Evolutionary conservation across 2,888 invertebrate genomes (phyloP).

Genomic region (Catocala nupta): DNA sequence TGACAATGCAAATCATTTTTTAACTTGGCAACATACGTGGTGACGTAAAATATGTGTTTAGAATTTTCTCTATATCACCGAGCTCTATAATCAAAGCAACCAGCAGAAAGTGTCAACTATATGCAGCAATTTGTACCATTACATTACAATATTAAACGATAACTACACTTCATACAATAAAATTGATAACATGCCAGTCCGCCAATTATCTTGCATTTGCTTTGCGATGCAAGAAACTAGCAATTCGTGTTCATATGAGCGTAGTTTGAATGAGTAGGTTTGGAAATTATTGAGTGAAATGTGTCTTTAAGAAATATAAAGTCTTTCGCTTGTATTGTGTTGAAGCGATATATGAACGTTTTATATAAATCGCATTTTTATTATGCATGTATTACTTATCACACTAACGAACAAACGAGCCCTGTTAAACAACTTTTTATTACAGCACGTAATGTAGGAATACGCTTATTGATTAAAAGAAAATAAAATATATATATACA

Average conservation of each 20-base stretch:
- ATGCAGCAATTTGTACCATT: constrained; percentile 1
- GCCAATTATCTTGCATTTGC: constrained; percentile 27
- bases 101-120: constrained; percentile 6
- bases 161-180: constrained; percentile 16
- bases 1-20: constrained; percentile 14
- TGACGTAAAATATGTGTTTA: constrained; percentile 8
- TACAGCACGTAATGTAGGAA: too few relatives aligned
- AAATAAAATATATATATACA: too few relatives aligned
- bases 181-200: constrained; percentile 28
- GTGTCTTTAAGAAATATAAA: too few relatives aligned
- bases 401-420: too few relatives aligned
- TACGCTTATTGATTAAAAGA: too few relatives aligned
- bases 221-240: neutral
- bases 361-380: too few relatives aligned
- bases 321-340: too few relatives aligned
- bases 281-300: too few relatives aligned
- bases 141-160: neutral
- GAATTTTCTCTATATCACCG: constrained; percentile 6
- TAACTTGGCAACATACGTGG: neutral
- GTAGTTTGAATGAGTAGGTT: neutral
- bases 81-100: constrained; percentile 13
- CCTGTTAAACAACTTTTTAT: too few relatives aligned
- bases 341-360: too few relatives aligned
- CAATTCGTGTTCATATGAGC: neutral
- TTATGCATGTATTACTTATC: too few relatives aligned